A percentile compares a stretch with the other conserved stretches of the same genome.
Conservation (phyloP, 2,113 vertebrate species). For the Ibidorhyncha struthersii region DNA sequence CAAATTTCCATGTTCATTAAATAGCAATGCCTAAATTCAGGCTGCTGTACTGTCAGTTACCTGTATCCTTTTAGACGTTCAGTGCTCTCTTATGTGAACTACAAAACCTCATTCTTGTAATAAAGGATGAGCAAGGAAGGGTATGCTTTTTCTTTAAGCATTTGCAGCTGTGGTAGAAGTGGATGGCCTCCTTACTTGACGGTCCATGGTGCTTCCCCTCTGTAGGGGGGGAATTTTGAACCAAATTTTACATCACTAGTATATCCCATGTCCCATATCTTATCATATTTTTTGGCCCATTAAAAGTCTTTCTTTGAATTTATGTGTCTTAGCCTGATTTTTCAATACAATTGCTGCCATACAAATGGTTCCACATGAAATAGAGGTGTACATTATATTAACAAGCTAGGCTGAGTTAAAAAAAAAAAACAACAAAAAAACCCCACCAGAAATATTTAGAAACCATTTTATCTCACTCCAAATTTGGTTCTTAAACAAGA, state of each 20-base stretch:
- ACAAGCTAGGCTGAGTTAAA: not conserved
- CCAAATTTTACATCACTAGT: rapidly evolving
- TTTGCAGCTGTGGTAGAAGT: not conserved
- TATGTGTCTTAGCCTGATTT: rapidly evolving
- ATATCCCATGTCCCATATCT: not conserved
- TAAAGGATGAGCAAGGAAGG: not conserved
- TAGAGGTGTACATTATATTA: not conserved
- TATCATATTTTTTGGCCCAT: not conserved
- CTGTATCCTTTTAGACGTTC: not conserved
- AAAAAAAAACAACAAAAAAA: not conserved
- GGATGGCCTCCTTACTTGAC: not conserved
- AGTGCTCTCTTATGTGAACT: not conserved
- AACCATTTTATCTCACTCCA: not conserved
- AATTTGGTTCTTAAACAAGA: not conserved
- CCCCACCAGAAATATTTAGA: not conserved
- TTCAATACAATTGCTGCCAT: not conserved
- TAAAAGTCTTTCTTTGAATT: not conserved
- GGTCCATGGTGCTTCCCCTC: not conserved
- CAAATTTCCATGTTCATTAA: not conserved
- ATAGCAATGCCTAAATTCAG: not conserved
- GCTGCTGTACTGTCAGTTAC: not conserved
- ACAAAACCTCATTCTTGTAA: not conserved
- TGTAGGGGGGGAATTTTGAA: too few relatives aligned
- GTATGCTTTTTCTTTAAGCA: not conserved
- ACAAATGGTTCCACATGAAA: not conserved